These are phyloP conservation scores for Muntiacus reevesi DNA, from an alignment of 2,113 vertebrate genomes.

Conservation along the genomic window DNA sequence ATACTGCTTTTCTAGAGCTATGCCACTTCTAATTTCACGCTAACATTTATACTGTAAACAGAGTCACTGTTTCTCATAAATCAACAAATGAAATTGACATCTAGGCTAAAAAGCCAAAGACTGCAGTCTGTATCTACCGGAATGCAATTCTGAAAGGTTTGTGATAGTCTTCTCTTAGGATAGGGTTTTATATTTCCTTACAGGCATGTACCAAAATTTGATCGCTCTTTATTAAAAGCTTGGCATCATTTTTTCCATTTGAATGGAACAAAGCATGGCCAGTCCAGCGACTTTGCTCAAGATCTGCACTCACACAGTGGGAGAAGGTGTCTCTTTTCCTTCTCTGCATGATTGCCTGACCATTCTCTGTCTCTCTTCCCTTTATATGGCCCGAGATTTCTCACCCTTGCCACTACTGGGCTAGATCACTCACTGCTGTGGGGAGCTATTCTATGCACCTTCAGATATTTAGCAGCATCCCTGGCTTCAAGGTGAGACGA, in stretches of 20 bases:
- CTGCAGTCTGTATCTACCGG: not conserved
- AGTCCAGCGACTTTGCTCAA: not conserved
- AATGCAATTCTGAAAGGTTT: not conserved
- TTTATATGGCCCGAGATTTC: not conserved
- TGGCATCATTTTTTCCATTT: not conserved
- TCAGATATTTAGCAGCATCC: not conserved
- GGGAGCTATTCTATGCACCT: rapidly evolving
- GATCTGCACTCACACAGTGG: not conserved
- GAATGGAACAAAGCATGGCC: not conserved
- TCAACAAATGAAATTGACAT: not conserved
- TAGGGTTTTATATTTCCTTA: not conserved
- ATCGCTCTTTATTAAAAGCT: not conserved
- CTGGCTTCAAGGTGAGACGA: not conserved
- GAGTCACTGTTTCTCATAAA: constrained; percentile 14
- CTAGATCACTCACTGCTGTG: not conserved
- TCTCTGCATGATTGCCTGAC: not conserved
- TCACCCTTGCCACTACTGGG: not conserved
- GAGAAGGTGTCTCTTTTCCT: not conserved
- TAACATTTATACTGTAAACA: not conserved
- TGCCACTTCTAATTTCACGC: not conserved
- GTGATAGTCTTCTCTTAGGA: not conserved
- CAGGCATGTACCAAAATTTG: not conserved
- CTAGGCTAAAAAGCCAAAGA: not conserved
- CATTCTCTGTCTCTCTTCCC: not conserved
- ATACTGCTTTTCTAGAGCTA: not conserved